Evolutionary conservation across 2,888 invertebrate genomes (phyloP).

Genomic region (Iselma pallidipennis): DNA sequence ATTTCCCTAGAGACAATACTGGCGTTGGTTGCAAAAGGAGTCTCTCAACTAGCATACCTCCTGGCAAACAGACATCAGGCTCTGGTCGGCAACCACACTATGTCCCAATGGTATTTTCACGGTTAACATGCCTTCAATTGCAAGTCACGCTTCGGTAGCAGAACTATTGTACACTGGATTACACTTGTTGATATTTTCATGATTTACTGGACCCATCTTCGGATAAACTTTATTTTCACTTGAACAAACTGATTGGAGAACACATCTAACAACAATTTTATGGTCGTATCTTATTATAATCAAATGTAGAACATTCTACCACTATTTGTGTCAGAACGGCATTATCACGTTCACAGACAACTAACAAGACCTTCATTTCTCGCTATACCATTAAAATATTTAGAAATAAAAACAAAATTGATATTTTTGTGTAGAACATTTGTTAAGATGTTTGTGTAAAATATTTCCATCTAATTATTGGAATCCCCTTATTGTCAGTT

Average conservation of each 20-base stretch:
- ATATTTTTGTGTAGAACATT: no score
- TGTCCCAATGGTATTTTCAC: slow-evolving; percentile 29
- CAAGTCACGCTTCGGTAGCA: slow-evolving; percentile 23
- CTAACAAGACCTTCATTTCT: no score
- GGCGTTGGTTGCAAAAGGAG: slow-evolving; percentile 27
- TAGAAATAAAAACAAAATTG: no score
- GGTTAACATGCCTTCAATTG: slow-evolving; percentile 29
- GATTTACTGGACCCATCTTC: slow-evolving; percentile 13
- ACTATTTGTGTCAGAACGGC: no score
- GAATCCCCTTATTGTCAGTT: no score
- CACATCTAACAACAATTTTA: not conserved
- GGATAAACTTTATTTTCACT: slow-evolving; percentile 6
- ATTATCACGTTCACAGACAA: no score
- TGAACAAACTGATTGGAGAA: not conserved
- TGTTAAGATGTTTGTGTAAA: no score
- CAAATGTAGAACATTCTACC: not conserved
- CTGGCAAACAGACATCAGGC: slow-evolving; percentile 21
- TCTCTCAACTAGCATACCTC: slow-evolving; percentile 15
- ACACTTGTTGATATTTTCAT: slow-evolving; percentile 28
- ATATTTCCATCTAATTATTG: no score
- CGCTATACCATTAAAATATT: no score
- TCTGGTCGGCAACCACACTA: slow-evolving; percentile 24
- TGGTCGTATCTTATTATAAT: not conserved
- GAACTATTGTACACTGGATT: slow-evolving; percentile 24
- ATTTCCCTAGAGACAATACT: slow-evolving; percentile 33